Percentiles rank a stretch among this genome's conserved stretches.
phyloP scores from a whole-genome alignment of 2,797 vertebrate genomes.

The Onychomys arenicola region DNA sequence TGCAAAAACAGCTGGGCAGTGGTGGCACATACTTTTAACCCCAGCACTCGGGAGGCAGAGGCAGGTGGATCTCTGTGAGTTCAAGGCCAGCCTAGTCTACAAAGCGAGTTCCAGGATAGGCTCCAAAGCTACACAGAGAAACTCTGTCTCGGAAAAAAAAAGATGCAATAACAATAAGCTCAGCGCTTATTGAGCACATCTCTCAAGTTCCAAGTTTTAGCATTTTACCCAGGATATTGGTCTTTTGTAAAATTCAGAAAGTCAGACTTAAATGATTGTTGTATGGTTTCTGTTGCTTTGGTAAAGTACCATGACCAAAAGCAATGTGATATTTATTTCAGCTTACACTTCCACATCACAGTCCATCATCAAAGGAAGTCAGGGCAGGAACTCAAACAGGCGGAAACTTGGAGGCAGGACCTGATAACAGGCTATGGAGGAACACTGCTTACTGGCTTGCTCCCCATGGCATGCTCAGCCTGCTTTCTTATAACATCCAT shows the following conservation, averaged over 20 bases:
- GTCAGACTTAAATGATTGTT: constrained; percentile 49
- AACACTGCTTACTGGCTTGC: too few relatives aligned
- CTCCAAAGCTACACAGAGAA: too few relatives aligned
- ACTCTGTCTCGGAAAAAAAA: not conserved
- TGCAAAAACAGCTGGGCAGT: not conserved
- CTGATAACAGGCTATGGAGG: not conserved
- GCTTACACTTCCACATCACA: not conserved
- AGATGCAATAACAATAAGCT: not conserved
- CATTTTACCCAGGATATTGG: constrained; percentile 38
- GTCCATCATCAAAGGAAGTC: not conserved
- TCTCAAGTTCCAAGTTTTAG: not conserved
- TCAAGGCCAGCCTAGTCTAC: too few relatives aligned
- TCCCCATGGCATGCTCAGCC: not conserved
- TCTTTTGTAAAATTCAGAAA: constrained; percentile 37
- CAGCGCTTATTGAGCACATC: not conserved
- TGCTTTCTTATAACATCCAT: not conserved
- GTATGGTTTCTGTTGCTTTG: not conserved
- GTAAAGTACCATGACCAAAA: too few relatives aligned
- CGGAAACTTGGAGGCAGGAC: not conserved
- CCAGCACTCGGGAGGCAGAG: too few relatives aligned
- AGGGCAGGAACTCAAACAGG: not conserved
- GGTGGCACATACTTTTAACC: too few relatives aligned
- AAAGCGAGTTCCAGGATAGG: too few relatives aligned
- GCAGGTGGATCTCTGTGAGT: too few relatives aligned
- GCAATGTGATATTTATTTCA: not conserved